These are phyloP conservation scores for Heliconius congener DNA, from an alignment of 1,140 invertebrate species.

Conservation along the genomic window DNA sequence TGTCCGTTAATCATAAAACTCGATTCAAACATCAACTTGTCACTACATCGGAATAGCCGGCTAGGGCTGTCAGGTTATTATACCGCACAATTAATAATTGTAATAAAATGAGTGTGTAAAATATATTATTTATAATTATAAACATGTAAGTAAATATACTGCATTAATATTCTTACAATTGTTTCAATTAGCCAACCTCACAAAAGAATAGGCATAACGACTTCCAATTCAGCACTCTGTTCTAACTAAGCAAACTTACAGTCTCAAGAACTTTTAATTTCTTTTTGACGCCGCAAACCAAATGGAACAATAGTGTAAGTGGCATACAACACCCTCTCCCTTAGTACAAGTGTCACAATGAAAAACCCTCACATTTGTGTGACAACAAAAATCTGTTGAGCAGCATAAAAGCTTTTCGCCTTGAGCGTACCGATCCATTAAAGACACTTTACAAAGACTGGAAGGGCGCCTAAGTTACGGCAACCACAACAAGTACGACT, in stretches of 20 bases:
- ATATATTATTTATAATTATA: neutral
- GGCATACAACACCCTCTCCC: conserved; percentile 45
- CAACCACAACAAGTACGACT: conserved; percentile 54
- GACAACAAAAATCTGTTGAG: conserved; percentile 71
- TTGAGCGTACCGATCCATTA: conserved; percentile 68
- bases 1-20: conserved; percentile 24
- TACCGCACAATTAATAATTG: neutral
- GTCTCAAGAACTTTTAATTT: conserved; percentile 38
- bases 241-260: conserved; percentile 10
- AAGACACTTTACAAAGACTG: conserved; percentile 73
- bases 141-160: neutral
- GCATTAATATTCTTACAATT: too few relatives aligned
- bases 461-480: conserved; percentile 59
- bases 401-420: conserved; percentile 70
- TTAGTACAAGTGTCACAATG: conserved; percentile 57
- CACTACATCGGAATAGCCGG: conserved; percentile 16
- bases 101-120: too few relatives aligned
- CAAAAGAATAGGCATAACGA: neutral
- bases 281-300: conserved; percentile 33
- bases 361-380: conserved; percentile 69
- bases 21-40: conserved; percentile 43
- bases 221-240: neutral
- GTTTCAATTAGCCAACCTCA: neutral
- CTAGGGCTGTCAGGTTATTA: neutral
- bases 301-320: conserved; percentile 43